Conservation (phyloP, 2,797 vertebrate genomes). For the Simalia tracyae region DNA sequence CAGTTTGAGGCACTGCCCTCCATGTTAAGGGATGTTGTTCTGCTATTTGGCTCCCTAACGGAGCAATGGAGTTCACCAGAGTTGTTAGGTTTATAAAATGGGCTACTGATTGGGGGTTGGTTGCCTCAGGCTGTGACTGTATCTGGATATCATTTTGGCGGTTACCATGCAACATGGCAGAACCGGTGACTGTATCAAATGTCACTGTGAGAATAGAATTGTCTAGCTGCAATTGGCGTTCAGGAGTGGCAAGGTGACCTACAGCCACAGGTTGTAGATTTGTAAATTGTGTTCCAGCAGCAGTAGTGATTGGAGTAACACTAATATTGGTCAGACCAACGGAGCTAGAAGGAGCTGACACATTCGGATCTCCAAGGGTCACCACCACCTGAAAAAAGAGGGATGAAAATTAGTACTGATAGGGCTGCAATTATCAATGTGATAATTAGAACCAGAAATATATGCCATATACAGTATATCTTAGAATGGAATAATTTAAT, state of each 20-base stretch:
- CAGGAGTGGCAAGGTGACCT: slow-evolving; percentile 82
- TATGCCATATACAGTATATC: neutral
- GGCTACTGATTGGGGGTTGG: slow-evolving; percentile 85
- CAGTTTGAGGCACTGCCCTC: slow-evolving; percentile 84
- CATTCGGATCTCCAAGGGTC: slow-evolving; percentile 83
- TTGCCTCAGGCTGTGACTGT: slow-evolving; percentile 76
- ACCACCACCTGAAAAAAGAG: slow-evolving; percentile 87
- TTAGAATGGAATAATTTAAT: neutral
- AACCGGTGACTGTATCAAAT: slow-evolving; percentile 91
- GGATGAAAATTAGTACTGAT: neutral
- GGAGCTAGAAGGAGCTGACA: slow-evolving; percentile 82
- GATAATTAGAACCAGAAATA: neutral
- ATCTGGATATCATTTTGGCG: slow-evolving; percentile 83
- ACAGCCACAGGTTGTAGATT: slow-evolving; percentile 92
- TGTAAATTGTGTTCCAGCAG: slow-evolving; percentile 87
- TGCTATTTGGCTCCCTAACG: slow-evolving; percentile 79
- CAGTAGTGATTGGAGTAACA: slow-evolving; percentile 86
- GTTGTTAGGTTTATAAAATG: slow-evolving; percentile 97
- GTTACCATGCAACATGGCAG: slow-evolving; percentile 88
- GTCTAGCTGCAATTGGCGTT: slow-evolving; percentile 91
- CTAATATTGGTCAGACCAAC: slow-evolving; percentile 92
- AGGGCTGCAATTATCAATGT: neutral
- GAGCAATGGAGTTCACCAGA: slow-evolving; percentile 91
- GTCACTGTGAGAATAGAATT: slow-evolving; percentile 97
- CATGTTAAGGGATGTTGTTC: slow-evolving; percentile 87